phyloP scores from a whole-genome alignment of 2,797 vertebrate species.

The Sardinella longiceps region DNA sequence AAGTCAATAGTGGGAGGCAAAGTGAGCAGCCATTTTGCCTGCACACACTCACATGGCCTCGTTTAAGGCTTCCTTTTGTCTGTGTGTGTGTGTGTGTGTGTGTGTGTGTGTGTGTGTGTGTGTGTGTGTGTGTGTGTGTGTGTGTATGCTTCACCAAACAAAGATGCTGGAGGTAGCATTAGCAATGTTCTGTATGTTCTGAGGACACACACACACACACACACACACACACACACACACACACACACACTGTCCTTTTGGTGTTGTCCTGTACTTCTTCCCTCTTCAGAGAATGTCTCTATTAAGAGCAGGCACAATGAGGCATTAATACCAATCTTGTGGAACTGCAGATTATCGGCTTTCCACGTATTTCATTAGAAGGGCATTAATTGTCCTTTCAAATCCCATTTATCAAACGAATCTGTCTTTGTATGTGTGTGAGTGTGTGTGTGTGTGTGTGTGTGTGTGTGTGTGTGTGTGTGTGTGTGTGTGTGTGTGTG shows the following conservation, averaged over 20 bases:
- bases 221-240: background rate
- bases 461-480: constrained; percentile 27
- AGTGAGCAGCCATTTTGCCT: constrained; percentile 10
- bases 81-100: constrained; percentile 25
- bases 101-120: constrained; percentile 22
- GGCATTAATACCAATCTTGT: constrained; percentile 28
- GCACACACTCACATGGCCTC: constrained; percentile 23
- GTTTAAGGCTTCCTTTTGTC: constrained; percentile 39
- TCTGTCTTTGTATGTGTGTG: constrained; percentile 21
- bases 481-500: constrained; percentile 19
- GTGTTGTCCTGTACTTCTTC: background rate
- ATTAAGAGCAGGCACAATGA: constrained; percentile 31
- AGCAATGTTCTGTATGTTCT: constrained; percentile 48
- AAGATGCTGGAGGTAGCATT: constrained; percentile 26
- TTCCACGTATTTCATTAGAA: constrained; percentile 6
- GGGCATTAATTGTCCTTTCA: constrained; percentile 3
- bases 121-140: constrained; percentile 27
- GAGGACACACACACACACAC: constrained; percentile 30
- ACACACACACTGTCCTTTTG: constrained; percentile 8
- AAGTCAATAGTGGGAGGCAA: constrained; percentile 38
- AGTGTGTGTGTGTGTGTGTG: constrained; percentile 23
- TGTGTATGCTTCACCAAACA: constrained; percentile 30
- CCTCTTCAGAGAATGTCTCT: constrained; percentile 4
- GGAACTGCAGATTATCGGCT: background rate
- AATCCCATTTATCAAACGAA: background rate